These are phyloP conservation scores for Epizoanthus ramosus DNA, from an alignment of 92 coral and sea anemone genomes.

Conservation along the genomic window DNA sequence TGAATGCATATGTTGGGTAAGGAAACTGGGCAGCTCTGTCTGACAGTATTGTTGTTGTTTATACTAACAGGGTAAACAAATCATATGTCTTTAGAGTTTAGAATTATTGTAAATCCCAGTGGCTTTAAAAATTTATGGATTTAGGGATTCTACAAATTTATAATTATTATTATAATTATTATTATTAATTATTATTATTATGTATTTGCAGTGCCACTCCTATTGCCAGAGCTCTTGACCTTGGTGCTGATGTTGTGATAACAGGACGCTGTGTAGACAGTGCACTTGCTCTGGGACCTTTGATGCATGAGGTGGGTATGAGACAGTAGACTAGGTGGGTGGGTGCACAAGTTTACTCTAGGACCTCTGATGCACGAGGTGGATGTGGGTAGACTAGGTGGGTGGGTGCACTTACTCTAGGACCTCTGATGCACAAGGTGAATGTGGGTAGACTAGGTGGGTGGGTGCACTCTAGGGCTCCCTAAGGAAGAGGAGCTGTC, in stretches of 20 bases:
- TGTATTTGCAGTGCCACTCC: slow-evolving; percentile 79
- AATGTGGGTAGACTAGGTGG: not conserved
- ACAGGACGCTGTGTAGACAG: slow-evolving; percentile 99
- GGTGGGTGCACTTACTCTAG: slow-evolving; percentile 80
- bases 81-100: too few relatives aligned
- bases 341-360: slow-evolving; percentile 82
- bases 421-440: slow-evolving; percentile 91
- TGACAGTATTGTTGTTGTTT: not conserved
- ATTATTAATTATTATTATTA: too few relatives aligned
- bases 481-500: not conserved
- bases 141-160: too few relatives aligned
- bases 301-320: slow-evolving; percentile 76
- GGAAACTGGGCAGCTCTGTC: not conserved
- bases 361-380: slow-evolving; percentile 95
- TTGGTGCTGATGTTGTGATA: slow-evolving; percentile 93
- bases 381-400: not conserved
- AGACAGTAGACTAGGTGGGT: not conserved
- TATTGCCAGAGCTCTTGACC: slow-evolving; percentile 87
- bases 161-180: too few relatives aligned
- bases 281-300: slow-evolving; percentile 91
- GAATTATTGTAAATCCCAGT: too few relatives aligned
- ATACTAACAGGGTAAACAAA: not conserved
- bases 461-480: not conserved
- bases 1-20: slow-evolving; percentile 97
- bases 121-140: too few relatives aligned